phyloP scores from a whole-genome alignment of 1,140 invertebrate species.

The Macrocentrus cingulum region DNA sequence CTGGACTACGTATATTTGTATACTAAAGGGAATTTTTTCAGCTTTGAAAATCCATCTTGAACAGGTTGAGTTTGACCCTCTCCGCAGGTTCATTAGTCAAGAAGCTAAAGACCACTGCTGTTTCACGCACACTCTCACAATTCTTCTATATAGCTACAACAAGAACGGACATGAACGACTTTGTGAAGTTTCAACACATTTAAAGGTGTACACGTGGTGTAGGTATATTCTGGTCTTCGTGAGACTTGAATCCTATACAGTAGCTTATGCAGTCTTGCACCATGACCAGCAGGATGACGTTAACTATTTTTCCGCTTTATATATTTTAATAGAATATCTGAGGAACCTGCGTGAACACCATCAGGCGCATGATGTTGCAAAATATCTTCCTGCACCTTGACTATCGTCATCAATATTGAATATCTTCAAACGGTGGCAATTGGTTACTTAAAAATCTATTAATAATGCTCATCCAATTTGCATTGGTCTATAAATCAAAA shows the following conservation, averaged over 20 bases:
- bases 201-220: too few species aligned
- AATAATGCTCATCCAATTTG: too few species aligned
- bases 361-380: constrained; percentile 52
- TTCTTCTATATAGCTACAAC: too few species aligned
- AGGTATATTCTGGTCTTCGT: neutral
- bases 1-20: too few species aligned
- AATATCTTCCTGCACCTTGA: constrained; percentile 39
- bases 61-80: constrained; percentile 37
- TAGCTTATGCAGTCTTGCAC: constrained; percentile 23
- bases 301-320: neutral
- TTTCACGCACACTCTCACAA: constrained; percentile 27
- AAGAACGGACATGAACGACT: too few species aligned
- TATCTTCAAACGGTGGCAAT: constrained; percentile 38
- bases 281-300: neutral
- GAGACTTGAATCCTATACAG: constrained; percentile 28
- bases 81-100: constrained; percentile 55
- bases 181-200: too few species aligned
- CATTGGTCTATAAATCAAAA: too few species aligned
- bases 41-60: constrained; percentile 41
- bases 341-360: constrained; percentile 37
- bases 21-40: neutral
- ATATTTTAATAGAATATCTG: neutral
- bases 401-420: constrained; percentile 5
- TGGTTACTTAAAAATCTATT: constrained; percentile 57
- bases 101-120: constrained; percentile 45